Base-by-base conservation (phyloP, 1,140 invertebrate species). In the Drosophila tsacasi region DNA sequence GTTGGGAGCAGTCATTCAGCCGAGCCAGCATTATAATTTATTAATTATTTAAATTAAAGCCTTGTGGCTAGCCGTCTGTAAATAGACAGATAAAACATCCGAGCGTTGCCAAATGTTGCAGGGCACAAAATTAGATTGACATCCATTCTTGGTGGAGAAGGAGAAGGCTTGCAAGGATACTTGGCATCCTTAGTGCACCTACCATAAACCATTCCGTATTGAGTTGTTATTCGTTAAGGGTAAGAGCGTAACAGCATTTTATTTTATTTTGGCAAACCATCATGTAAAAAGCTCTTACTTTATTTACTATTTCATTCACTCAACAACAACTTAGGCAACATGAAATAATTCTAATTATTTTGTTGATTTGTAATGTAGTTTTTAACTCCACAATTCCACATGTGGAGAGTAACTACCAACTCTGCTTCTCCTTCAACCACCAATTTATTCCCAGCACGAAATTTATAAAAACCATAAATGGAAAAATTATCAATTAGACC, bases 41-140 rank as follows among this genome's bases (percentile, higher is more conserved):
- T 90, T 90, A 90, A 90, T 90, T 85, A 90, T 90, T 90, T 90
- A 79, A 90, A 85, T 90, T 81, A 79, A 68, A 73, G 72, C 69
- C 47, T 46, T 73, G 71, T 74, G 71, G 67, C 35, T 52, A 69
- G 71, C 55, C 71, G 39, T 61, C 35, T 73, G 71, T 52, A 74
- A 74, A 73, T 50, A 74, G 68, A 73, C 44, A 74, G 71, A 74
- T 74, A 73, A 74, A 61, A 32, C 21, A 71, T 71, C 9, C 37
- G 27, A 19, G 17, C 5, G 40, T 17, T 57, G 42, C 42, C 57
- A 35, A 66, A 63, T 69, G 60, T 27, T 54, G 67, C 27, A 27
- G 13, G 25, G 15, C 27, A 69, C 47, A 23, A 54, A 42, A 69
- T 74, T 72, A 50, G 39, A 69, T 60, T 72, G 66, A 50, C 54